These are phyloP conservation scores for Oasisia sp. DNA, from an alignment of 2,888 invertebrate species.

Conservation along the genomic window DNA sequence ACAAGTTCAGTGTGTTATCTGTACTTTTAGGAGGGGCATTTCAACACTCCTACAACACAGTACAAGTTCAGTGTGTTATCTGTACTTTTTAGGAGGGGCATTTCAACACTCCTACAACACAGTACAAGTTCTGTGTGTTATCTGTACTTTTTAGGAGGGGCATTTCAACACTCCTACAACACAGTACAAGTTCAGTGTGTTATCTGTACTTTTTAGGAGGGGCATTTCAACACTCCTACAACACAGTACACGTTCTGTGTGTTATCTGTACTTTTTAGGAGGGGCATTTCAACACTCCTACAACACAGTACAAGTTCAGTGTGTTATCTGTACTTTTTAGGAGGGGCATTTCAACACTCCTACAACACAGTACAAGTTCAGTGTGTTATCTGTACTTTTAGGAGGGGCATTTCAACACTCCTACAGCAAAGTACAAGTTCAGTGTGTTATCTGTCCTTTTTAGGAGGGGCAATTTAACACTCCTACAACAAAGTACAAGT, in stretches of 20 bases:
- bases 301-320: background rate
- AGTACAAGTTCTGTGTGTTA: conserved; percentile 37
- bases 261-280: conserved; percentile 38
- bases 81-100: conserved; percentile 30
- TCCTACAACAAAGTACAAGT: background rate
- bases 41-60: background rate
- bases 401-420: background rate
- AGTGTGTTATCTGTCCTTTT: conserved; percentile 43
- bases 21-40: conserved; percentile 27
- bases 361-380: background rate
- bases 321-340: conserved; percentile 41
- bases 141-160: conserved; percentile 32
- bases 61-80: conserved; percentile 38
- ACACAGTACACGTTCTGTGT: conserved; percentile 29
- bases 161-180: background rate
- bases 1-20: conserved; percentile 39
- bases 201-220: conserved; percentile 36
- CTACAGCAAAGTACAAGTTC: background rate
- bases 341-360: background rate
- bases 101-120: background rate
- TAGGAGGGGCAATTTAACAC: background rate
- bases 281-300: background rate
- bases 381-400: conserved; percentile 41
- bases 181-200: conserved; percentile 32
- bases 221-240: background rate